Base-by-base conservation (phyloP, 1,140 invertebrate genomes). In the Geopemphigus sp. region DNA sequence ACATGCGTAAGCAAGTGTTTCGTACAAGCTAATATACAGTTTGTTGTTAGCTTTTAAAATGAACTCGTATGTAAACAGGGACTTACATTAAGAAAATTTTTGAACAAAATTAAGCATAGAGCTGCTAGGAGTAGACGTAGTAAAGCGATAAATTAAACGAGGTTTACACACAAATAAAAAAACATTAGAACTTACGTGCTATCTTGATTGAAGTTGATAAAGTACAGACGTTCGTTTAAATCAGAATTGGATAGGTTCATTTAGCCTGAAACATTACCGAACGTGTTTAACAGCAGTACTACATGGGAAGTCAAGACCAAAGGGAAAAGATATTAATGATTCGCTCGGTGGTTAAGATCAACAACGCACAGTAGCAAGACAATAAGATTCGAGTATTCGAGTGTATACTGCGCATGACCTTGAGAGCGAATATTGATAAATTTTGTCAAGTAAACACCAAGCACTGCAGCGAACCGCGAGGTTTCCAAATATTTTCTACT, bases 181-280 rank as follows among this genome's bases (percentile, higher is more conserved):
- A 47, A 68, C 39, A 11, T 68, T 68, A 26, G 32, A 63, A 78
- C 74, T 78, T 61, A 78, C 57, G 74, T 78, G 74, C 74, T 78
- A 57, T 78, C 74, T 78, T 78, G 74, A 26, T 78, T 78, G 61
- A 78, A 78, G 56, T 78, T 78, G 56, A 78, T 78, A 29, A 78
- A 78, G 39, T 78, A 78, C 10, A 78, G 12, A 57, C 74, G 39
- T 63, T 78, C 74, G 24, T 78, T 78, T 57, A 78, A 61, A 78
- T 78, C 74, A 26, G 74, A 50, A 63, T 78, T 63, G 14, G 74
- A 78, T 24, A 78, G 74, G 74, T 78, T 78, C 74, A 78, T 78
- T 78, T 78, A 78, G 74, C 74, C 74, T 78, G 22, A 78, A 78
- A 78, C 32, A 78, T 39, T 17, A 26, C 22, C n/a, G 32, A 63